These are phyloP conservation scores for Diplodus sargus DNA, from an alignment of 2,797 vertebrate genomes.

Conservation along the genomic window DNA sequence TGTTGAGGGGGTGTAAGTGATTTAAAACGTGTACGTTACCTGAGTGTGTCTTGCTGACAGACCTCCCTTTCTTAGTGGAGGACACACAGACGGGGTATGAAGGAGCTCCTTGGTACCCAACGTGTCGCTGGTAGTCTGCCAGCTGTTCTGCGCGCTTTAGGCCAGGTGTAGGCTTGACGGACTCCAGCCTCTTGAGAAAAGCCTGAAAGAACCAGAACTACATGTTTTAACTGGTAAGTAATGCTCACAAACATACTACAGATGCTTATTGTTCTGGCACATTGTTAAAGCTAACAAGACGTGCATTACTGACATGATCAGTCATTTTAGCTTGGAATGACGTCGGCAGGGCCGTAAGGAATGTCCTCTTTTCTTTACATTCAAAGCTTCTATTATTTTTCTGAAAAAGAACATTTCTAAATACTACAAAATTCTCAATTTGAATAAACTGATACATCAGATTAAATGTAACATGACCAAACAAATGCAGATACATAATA, in stretches of 20 bases:
- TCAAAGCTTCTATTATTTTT: too few species aligned
- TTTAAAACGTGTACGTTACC: slow-evolving; percentile 48
- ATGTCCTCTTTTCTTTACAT: too few species aligned
- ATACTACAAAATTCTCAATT: too few species aligned
- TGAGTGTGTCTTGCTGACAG: slow-evolving; percentile 50
- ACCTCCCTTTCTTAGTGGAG: slow-evolving; percentile 46
- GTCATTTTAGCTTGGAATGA: not conserved
- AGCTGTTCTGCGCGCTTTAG: slow-evolving; percentile 91
- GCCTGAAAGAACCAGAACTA: slow-evolving; percentile 80
- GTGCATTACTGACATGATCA: too few species aligned
- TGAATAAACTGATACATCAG: too few species aligned
- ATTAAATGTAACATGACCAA: too few species aligned
- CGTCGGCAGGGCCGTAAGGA: too few species aligned
- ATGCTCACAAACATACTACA: not conserved
- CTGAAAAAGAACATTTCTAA: too few species aligned
- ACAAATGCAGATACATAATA: too few species aligned
- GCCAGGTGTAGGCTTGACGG: slow-evolving; percentile 91
- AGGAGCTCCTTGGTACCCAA: slow-evolving; percentile 80
- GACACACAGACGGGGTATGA: slow-evolving; percentile 72
- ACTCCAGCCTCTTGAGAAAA: slow-evolving; percentile 92
- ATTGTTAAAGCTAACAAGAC: too few species aligned
- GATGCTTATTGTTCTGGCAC: not conserved
- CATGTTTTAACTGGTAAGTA: not conserved
- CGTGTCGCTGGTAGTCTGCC: slow-evolving; percentile 90
- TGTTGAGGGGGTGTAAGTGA: not conserved